phyloP scores from a whole-genome alignment of 1,140 invertebrate genomes.

The Chlorops oryzae region DNA sequence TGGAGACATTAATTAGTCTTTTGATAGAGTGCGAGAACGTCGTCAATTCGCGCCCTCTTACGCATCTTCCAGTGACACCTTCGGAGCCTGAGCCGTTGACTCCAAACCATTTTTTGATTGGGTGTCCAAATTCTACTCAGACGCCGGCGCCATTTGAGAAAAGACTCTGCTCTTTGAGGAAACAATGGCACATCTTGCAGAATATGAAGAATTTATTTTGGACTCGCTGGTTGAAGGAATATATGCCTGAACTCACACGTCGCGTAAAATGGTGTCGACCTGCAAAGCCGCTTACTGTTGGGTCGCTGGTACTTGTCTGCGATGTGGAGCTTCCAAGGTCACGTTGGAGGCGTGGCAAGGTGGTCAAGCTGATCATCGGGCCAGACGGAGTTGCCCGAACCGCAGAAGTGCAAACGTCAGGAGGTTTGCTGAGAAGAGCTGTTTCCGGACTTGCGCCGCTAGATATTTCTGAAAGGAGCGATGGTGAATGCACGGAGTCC shows the following conservation, averaged over 20 bases:
- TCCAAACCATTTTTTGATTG: too few relatives aligned
- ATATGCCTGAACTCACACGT: too few relatives aligned
- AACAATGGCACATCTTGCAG: constrained; percentile 12
- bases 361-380: constrained; percentile 22
- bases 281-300: background rate
- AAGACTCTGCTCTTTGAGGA: constrained; percentile 12
- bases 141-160: too few relatives aligned
- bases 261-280: background rate
- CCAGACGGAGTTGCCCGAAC: constrained; percentile 29
- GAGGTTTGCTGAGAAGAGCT: constrained; percentile 14
- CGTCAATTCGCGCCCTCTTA: too few relatives aligned
- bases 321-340: background rate
- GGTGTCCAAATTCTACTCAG: too few relatives aligned
- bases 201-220: background rate
- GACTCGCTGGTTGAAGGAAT: background rate
- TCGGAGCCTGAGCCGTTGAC: too few relatives aligned
- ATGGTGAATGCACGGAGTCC: background rate
- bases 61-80: too few relatives aligned
- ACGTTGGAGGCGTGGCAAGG: constrained; percentile 8
- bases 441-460: background rate
- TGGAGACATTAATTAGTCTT: constrained; percentile 5
- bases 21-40: constrained; percentile 15
- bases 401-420: constrained; percentile 26
- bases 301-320: background rate
- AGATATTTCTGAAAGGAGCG: background rate